These are phyloP conservation scores for Perccottus glenii DNA, from an alignment of 2,113 vertebrate genomes.

Conservation along the genomic window DNA sequence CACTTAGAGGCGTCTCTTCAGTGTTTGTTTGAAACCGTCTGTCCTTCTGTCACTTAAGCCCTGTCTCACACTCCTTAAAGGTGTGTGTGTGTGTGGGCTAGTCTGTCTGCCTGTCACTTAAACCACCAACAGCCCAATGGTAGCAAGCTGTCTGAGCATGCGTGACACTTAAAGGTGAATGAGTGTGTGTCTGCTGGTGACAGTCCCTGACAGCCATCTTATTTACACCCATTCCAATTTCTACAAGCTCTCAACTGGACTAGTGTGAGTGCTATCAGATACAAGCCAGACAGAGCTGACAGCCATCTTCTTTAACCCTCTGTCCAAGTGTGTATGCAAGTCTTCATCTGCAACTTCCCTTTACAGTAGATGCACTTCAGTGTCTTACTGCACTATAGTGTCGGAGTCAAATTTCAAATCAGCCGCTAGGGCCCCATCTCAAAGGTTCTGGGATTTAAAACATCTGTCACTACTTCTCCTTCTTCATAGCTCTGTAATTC, in stretches of 20 bases:
- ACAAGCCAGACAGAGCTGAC: constrained; percentile 51
- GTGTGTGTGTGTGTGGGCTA: constrained; percentile 21
- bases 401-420: constrained; percentile 45
- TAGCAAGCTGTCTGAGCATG: constrained; percentile 28
- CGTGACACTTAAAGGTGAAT: constrained; percentile 54
- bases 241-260: constrained; percentile 66
- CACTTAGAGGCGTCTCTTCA: constrained; percentile 60
- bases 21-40: constrained; percentile 69
- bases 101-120: constrained; percentile 65
- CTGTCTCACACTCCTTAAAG: constrained; percentile 41
- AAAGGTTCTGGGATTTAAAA: constrained; percentile 5
- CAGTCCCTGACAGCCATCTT: constrained; percentile 73
- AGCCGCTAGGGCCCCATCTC: too few species aligned
- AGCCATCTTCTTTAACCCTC: constrained; percentile 68
- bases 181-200: constrained; percentile 58
- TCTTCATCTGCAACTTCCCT: constrained; percentile 49
- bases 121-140: constrained; percentile 29
- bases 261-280: constrained; percentile 31
- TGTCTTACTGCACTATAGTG: constrained; percentile 22
- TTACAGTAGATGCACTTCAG: constrained; percentile 41
- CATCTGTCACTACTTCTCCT: constrained; percentile 8
- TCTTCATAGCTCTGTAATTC: constrained; percentile 20
- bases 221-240: constrained; percentile 75
- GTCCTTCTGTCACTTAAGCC: constrained; percentile 82
- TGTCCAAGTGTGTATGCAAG: constrained; percentile 28